Percentiles rank a stretch among this genome's conserved stretches.
These are phyloP conservation scores for Spodoptera litura DNA, from an alignment of 1,140 invertebrate species.

Conservation along the genomic window DNA sequence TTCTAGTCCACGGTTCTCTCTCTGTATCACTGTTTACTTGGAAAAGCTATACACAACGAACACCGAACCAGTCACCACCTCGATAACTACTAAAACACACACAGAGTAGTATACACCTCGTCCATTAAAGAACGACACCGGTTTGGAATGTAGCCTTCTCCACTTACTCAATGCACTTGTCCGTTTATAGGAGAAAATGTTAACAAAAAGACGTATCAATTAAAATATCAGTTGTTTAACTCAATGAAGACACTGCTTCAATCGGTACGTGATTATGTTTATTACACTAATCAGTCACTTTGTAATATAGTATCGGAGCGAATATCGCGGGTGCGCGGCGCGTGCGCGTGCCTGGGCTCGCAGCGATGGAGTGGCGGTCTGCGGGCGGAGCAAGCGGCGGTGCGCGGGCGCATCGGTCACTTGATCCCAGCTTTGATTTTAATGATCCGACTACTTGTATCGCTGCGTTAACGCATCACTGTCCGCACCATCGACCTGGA, in stretches of 20 bases:
- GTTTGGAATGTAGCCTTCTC: slow-evolving; percentile 83
- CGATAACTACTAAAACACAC: slow-evolving; percentile 71
- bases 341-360: slow-evolving; percentile 50
- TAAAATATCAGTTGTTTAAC: slow-evolving; percentile 59
- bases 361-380: slow-evolving; percentile 64
- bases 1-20: slow-evolving; percentile 47
- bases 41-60: slow-evolving; percentile 54
- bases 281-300: slow-evolving; percentile 62
- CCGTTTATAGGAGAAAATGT: slow-evolving; percentile 63
- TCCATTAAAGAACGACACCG: slow-evolving; percentile 83
- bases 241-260: slow-evolving; percentile 51
- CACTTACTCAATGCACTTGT: slow-evolving; percentile 76
- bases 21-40: slow-evolving; percentile 47
- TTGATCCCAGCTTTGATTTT: slow-evolving; percentile 69
- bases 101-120: slow-evolving; percentile 78
- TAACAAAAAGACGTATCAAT: slow-evolving; percentile 57
- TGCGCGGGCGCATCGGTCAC: slow-evolving; percentile 59
- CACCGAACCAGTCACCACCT: slow-evolving; percentile 68
- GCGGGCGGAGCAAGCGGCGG: slow-evolving; percentile 53
- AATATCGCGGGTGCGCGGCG: slow-evolving; percentile 38
- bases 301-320: slow-evolving; percentile 28
- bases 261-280: slow-evolving; percentile 56
- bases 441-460: slow-evolving; percentile 53
- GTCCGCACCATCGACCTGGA: slow-evolving; percentile 59
- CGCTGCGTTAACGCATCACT: slow-evolving; percentile 53